These are phyloP conservation scores for Rhagologus leucostigma DNA, from an alignment of 2,113 vertebrate genomes.

Conservation along the genomic window DNA sequence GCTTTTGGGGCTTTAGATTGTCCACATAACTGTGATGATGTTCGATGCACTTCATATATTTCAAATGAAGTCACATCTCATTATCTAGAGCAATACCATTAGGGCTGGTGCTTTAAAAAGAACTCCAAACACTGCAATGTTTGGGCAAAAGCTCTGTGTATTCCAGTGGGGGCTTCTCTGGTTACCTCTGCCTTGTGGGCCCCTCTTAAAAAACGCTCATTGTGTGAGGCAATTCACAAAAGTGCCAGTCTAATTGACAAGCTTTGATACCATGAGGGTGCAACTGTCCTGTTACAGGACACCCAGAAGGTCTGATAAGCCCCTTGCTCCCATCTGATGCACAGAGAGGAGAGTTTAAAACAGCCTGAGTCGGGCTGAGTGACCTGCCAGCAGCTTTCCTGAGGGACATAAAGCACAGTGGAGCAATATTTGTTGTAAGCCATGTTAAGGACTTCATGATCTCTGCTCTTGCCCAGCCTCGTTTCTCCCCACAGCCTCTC, in stretches of 20 bases:
- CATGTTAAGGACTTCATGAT: background rate
- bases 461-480: background rate
- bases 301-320: background rate
- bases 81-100: background rate
- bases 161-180: background rate
- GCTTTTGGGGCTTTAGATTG: background rate
- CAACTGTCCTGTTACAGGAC: background rate
- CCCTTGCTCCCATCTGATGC: background rate
- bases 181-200: background rate
- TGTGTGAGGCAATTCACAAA: background rate
- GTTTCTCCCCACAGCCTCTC: background rate
- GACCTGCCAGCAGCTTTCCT: background rate
- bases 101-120: background rate
- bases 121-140: background rate
- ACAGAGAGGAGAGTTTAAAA: background rate
- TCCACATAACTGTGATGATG: background rate
- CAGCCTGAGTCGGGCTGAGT: background rate
- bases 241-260: fast-evolving
- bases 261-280: background rate
- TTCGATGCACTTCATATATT: background rate
- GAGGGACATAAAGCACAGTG: background rate
- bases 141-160: background rate
- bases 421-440: background rate
- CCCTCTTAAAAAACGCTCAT: background rate
- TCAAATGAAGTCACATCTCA: background rate